A percentile compares a stretch with the other conserved stretches of the same genome.
Conservation (phyloP, 2,888 invertebrate genomes). For the Leptopilina drosophilae region DNA sequence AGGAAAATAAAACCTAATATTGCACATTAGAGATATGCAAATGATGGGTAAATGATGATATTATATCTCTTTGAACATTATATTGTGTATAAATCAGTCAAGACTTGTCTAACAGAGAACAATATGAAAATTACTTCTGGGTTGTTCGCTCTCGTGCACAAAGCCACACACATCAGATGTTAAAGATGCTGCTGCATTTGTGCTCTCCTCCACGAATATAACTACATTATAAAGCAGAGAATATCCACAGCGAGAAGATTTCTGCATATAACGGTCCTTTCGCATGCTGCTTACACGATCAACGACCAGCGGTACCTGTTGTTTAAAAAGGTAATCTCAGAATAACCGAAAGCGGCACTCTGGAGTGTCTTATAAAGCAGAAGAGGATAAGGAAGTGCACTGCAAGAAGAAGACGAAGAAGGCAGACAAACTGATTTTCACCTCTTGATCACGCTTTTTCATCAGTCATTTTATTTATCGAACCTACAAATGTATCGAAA, state of each 20-base stretch:
- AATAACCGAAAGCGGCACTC: slow-evolving; percentile 14
- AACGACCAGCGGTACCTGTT: slow-evolving; percentile 65
- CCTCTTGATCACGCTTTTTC: too few relatives aligned
- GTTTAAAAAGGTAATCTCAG: slow-evolving; percentile 62
- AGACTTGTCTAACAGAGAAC: neutral
- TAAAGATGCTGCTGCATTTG: slow-evolving; percentile 39
- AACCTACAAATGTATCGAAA: too few relatives aligned
- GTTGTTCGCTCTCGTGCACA: neutral
- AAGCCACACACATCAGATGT: slow-evolving; percentile 43
- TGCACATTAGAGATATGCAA: neutral
- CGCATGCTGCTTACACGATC: slow-evolving; percentile 54
- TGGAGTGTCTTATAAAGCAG: neutral
- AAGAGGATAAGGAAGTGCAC: slow-evolving; percentile 21
- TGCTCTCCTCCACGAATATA: slow-evolving; percentile 57
- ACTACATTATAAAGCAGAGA: slow-evolving; percentile 65
- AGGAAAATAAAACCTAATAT: too few relatives aligned
- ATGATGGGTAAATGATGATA: neutral
- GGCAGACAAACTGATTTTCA: neutral
- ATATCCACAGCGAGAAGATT: slow-evolving; percentile 63
- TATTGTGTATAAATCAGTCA: slow-evolving; percentile 5
- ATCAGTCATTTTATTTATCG: too few relatives aligned
- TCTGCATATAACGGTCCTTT: slow-evolving; percentile 64
- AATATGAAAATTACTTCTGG: slow-evolving; percentile 6
- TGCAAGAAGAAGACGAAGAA: neutral
- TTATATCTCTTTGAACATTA: neutral